Base-by-base conservation (phyloP, 2,888 invertebrate genomes). In the Chrysolina oricalcia region DNA sequence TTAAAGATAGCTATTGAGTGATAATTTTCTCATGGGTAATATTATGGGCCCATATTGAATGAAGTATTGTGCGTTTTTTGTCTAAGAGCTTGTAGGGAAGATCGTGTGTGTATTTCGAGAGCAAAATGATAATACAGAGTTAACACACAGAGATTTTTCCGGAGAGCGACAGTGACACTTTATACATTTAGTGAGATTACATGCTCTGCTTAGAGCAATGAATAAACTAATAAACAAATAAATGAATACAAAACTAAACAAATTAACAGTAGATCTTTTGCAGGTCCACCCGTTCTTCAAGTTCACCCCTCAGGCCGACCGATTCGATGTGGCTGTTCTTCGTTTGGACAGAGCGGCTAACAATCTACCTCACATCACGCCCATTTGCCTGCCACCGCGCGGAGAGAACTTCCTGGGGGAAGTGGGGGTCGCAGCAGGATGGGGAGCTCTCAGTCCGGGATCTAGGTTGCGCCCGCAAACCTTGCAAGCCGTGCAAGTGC, bases 371-470 rank as follows among this genome's bases (percentile, higher is more conserved):
- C 96, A 96, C 89, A 96, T 97, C 84, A 94, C 96, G 10, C 97
- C 97, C 46, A 97, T 97, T 83, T 97, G 97, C 88, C 90, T 97
- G 70, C 97, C 97, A 0, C 95, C 96, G 81, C 95, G 96, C 84
- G 96, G 96, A 64, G 95, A 96, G 63, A 96, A 95, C 87, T 97
- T 96, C 89, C 90, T 97, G 64, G 97, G 97, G 1, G 96, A 96
- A 87, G 96, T 94, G 83, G 97, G 96, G 35, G 97, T 97, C 93
- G 97, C 96, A 8, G 97, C 97, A 0, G 97, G 97, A 35, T 97
- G 97, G 97, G 97, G 97, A 15, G 97, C 97, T 0, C 89, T 97
- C 10, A 93, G 93, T 86, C 92, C 93, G 81, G 97, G 97, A 69
- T 97, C 97, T 0, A 91, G 97, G 80, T 89, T 97, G 72, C 91